Conservation (phyloP, 1,140 invertebrate species). For the Centruroides sculpturatus region DNA sequence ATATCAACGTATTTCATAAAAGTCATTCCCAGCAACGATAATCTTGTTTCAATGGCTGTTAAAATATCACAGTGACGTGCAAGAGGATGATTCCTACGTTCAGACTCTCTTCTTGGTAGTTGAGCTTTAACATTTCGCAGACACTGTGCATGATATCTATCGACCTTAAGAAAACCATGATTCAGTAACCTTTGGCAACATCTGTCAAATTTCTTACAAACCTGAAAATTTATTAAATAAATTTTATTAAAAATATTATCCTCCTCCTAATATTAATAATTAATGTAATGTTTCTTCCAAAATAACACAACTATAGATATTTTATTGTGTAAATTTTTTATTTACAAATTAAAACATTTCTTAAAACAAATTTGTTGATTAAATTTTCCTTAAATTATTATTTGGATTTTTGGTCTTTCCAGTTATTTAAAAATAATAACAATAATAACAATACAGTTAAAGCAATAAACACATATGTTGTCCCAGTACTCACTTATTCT, state of each 20-base stretch:
- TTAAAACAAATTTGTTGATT: too few species aligned
- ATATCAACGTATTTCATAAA: constrained; percentile 72
- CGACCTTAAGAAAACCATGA: constrained; percentile 61
- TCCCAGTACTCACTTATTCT: too few species aligned
- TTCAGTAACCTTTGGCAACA: constrained; percentile 59
- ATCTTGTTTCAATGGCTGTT: constrained; percentile 73
- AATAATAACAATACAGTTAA: too few species aligned
- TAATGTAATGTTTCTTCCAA: too few species aligned
- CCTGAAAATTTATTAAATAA: constrained; percentile 34
- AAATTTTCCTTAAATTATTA: too few species aligned
- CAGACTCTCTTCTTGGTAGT: constrained; percentile 73
- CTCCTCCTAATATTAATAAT: too few species aligned
- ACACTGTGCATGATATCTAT: constrained; percentile 55
- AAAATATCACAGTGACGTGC: constrained; percentile 75
- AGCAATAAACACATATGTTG: too few species aligned
- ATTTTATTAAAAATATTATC: not conserved
- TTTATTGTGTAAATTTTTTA: too few species aligned
- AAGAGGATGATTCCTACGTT: constrained; percentile 64
- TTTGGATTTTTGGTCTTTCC: too few species aligned
- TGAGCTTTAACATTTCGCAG: constrained; percentile 51
- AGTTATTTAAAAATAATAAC: too few species aligned
- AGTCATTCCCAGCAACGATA: constrained; percentile 84
- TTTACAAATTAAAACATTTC: too few species aligned
- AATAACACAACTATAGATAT: too few species aligned
- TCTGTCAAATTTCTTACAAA: constrained; percentile 62